These are phyloP conservation scores for Desmodus rotundus DNA, from an alignment of 2,113 vertebrate species.

Conservation along the genomic window DNA sequence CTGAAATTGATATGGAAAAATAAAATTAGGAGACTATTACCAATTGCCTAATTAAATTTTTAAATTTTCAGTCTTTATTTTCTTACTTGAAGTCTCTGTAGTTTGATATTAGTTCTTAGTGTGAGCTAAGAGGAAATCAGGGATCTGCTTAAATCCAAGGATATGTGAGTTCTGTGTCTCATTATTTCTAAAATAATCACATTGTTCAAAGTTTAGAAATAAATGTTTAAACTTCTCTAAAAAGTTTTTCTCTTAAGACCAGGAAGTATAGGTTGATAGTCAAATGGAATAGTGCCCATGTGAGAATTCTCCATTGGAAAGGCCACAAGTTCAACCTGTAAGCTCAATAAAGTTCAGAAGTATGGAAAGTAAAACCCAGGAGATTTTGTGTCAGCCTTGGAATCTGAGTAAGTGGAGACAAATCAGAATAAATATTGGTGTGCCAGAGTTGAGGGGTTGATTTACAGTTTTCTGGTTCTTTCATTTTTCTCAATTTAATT, in stretches of 20 bases:
- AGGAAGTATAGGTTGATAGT: constrained; percentile 32
- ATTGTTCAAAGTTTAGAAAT: neutral
- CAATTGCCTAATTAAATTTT: neutral
- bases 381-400: constrained; percentile 36
- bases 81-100: neutral
- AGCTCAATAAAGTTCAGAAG: constrained; percentile 29
- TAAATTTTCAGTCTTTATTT: constrained; percentile 16
- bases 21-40: constrained; percentile 35
- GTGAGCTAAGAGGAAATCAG: constrained; percentile 4
- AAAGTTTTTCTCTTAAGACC: constrained; percentile 2
- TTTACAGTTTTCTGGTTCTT: constrained; percentile 24
- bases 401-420: constrained; percentile 46
- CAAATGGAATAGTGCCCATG: constrained; percentile 5
- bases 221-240: neutral
- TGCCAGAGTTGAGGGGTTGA: neutral
- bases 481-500: constrained; percentile 35
- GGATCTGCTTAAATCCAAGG: neutral
- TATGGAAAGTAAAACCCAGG: constrained; percentile 24
- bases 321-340: neutral
- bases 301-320: constrained; percentile 36
- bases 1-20: constrained; percentile 41
- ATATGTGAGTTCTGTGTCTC: neutral
- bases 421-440: neutral
- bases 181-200: constrained; percentile 42
- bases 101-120: constrained; percentile 8